Base-by-base conservation (phyloP, 2,888 invertebrate genomes). In the Cetonia aurata region DNA sequence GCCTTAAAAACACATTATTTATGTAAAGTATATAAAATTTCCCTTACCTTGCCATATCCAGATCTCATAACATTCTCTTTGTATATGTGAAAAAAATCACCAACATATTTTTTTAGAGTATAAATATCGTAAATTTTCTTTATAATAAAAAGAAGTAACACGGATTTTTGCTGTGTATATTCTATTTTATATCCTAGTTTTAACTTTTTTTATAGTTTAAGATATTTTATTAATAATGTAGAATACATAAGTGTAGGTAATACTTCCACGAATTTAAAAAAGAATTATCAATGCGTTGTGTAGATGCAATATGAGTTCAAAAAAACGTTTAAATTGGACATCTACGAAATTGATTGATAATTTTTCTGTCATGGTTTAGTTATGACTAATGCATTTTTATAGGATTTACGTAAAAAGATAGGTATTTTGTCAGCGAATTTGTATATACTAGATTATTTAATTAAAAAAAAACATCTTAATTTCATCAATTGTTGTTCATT, bases 371-470 rank as follows among this genome's bases (percentile, higher is more conserved):
- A 69, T 66, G 13, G 37, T 70, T 71, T 71, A 37, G 50, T 67
- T 68, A 52, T 55, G 13, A 15, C 52, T 71, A 69, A 41, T 53
- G 62, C 59, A 62, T 59, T 67, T 68, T 71, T 69, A 67, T 69
- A 69, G 70, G 73, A 72, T 73, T 46, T 48, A 74, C 70, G 69
- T 67, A 48, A 68, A 65, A 71, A 75, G 71, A 72, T 53, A 65
- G 69, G 71, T 70, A 71, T 72, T 69, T 70, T 73, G 70, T 70
- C 70, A 72, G 65, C 55, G 65, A 69, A 71, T 69, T 75, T 78
- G 78, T 78, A 78, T 75, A 78, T 78, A 78, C 72, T 78, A 78
- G 78, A 71, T 75, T 77, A 74, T 75, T 74, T 76, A 76, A 74
- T 72, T 74, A 72, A 60, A 67, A 57, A 52, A 72, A 60, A 67